Evolutionary conservation across 2,888 invertebrate species (phyloP).

Genomic region (Dichetophora obliterata): DNA sequence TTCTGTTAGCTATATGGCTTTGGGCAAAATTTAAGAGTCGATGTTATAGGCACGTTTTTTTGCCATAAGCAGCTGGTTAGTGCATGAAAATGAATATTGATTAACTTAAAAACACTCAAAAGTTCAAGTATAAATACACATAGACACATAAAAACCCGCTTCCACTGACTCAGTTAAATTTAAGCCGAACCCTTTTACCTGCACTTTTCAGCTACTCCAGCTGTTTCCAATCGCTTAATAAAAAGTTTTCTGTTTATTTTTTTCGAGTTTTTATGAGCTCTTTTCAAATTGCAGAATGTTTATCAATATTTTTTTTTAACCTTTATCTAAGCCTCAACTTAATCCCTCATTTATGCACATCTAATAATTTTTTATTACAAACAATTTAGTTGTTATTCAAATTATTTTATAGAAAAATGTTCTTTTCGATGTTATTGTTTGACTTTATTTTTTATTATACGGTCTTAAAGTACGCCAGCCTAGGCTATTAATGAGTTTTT

Average conservation of each 20-base stretch:
- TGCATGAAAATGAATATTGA: conserved; percentile 3
- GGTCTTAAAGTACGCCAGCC: background rate
- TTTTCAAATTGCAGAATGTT: background rate
- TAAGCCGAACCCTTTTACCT: background rate
- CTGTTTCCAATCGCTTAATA: background rate
- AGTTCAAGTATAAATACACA: background rate
- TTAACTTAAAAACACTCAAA: background rate
- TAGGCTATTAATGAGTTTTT: background rate
- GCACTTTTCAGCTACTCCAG: background rate
- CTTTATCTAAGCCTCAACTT: too few relatives aligned
- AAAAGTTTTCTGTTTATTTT: background rate
- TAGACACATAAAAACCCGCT: background rate
- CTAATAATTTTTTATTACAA: too few relatives aligned
- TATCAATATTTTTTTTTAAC: too few relatives aligned
- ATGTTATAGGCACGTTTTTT: too few relatives aligned
- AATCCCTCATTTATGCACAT: too few relatives aligned
- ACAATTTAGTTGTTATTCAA: too few relatives aligned
- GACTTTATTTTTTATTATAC: background rate
- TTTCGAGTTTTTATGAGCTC: too few relatives aligned
- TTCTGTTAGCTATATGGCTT: too few relatives aligned
- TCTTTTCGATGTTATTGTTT: background rate
- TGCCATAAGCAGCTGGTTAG: background rate
- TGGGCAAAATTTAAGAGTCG: too few relatives aligned
- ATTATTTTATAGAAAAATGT: background rate
- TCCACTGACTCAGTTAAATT: background rate